A percentile compares a stretch with the other conserved stretches of the same genome.
These are phyloP conservation scores for Syngnathoides biaculeatus DNA, from an alignment of 2,113 vertebrate genomes.

Conservation along the genomic window DNA sequence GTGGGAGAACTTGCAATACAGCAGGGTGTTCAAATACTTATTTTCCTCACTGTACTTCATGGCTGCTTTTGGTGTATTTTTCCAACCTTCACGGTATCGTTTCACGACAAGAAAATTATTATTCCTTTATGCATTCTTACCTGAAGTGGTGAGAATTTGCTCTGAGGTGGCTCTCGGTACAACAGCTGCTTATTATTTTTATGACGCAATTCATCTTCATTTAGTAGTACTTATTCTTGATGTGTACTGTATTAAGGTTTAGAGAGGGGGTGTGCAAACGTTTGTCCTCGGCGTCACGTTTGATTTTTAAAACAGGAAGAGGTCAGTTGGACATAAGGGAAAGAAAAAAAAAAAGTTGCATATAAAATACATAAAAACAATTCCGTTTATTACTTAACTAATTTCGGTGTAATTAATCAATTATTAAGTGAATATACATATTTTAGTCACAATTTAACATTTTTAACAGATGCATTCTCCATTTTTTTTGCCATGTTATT, in stretches of 20 bases:
- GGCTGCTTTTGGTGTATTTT: not conserved
- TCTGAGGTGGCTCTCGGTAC: not conserved
- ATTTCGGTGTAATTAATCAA: no score
- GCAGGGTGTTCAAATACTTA: no score
- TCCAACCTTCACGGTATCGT: conserved; percentile 3
- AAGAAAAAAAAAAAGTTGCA: no score
- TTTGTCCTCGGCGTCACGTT: not conserved
- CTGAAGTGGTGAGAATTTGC: conserved; percentile 9
- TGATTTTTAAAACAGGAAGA: not conserved
- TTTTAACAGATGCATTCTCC: no score
- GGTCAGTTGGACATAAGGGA: not conserved
- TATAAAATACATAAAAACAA: no score
- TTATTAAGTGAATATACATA: no score
- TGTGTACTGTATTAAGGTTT: not conserved
- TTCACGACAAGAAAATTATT: conserved; percentile 11
- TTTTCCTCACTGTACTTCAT: no score
- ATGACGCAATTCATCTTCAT: conserved; percentile 8
- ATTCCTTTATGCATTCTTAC: not conserved
- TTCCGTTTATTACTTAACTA: no score
- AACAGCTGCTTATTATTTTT: conserved; percentile 10
- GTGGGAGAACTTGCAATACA: no score
- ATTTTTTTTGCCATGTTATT: no score
- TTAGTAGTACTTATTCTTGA: conserved; percentile 10
- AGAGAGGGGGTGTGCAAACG: not conserved
- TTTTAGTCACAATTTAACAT: no score